These are phyloP conservation scores for Danaus melanippus DNA, from an alignment of 1,140 invertebrate species.

Conservation along the genomic window DNA sequence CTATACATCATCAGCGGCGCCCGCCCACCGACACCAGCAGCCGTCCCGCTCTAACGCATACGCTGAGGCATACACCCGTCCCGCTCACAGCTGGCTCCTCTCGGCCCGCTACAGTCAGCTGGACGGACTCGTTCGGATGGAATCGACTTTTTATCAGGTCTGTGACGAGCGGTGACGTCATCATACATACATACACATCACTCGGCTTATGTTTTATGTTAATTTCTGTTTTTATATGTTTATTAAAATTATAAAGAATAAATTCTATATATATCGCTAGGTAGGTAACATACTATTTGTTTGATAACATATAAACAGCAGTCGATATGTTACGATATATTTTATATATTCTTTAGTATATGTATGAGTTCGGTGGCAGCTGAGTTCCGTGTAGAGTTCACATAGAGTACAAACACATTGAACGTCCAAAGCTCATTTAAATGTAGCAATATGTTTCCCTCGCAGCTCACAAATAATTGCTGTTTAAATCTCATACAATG, in stretches of 20 bases:
- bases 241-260: too few relatives aligned
- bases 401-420: conserved; percentile 17
- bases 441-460: conserved; percentile 59
- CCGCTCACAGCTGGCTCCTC: conserved; percentile 37
- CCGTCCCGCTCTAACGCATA: conserved; percentile 38
- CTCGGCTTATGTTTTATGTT: too few relatives aligned
- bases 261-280: too few relatives aligned
- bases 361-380: too few relatives aligned
- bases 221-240: too few relatives aligned
- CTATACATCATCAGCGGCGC: conserved; percentile 75
- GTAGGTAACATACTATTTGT: too few relatives aligned
- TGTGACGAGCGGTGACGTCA: conserved; percentile 69
- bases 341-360: too few relatives aligned
- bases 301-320: too few relatives aligned
- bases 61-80: conserved; percentile 23
- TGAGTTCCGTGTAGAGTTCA: too few relatives aligned
- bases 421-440: conserved; percentile 39
- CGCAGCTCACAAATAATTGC: conserved; percentile 64
- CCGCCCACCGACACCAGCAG: conserved; percentile 51
- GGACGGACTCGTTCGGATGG: conserved; percentile 68
- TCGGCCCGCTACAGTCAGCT: conserved; percentile 62
- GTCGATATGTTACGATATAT: too few relatives aligned
- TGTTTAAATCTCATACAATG: conserved; percentile 63
- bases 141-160: conserved; percentile 70
- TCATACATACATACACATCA: conserved; percentile 14